Base-by-base conservation (phyloP, 1,140 invertebrate genomes). In the Bombus picipes region DNA sequence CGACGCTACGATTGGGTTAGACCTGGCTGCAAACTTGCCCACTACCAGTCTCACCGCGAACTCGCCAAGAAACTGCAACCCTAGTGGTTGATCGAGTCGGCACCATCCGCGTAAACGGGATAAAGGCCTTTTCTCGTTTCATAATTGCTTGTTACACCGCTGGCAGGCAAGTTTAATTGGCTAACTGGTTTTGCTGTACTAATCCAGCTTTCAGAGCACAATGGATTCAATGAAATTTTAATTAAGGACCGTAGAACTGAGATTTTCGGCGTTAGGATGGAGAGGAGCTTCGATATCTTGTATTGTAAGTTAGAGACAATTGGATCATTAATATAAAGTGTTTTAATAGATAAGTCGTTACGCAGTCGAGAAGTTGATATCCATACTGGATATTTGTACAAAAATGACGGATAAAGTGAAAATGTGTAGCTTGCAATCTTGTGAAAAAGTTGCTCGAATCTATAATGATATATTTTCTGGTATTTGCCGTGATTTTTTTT, bases 101-200 rank as follows among this genome's bases (percentile, higher is more conserved):
- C 9, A 74, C 28, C 53, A 57, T 22, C 12, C 68, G 32, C 57
- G 59, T 39, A 75, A 83, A 75, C 43, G 59, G 41, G 72, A 83
- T 75, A 83, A 83, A 75, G 37, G 34, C 47, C 72, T 53, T 66
- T 75, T 37, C 71, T 32, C 47, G 15, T 81, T 72, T 57, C 68
- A 81, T 72, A 72, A 71, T 81, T 59, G 68, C 68, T 81, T 62
- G 68, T 81, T 59, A 59, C 34, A 62, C n/a, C 34, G 68, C 25
- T 43, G 6, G 3, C 37, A 72, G 79, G 15, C 47, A 72, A 41
- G 34, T 71, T 72, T 72, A 72, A 81, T 59, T 41, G 68, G 43
- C 28, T 59, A 57, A 70, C 10, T 62, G 32, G 41, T 25, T 37
- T 47, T 28, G 25, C 25, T 32, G 25, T 22, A 8, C n/a, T 13